Evolutionary conservation across 2,888 invertebrate species (phyloP).

Genomic region (Phyllotreta striolata): DNA sequence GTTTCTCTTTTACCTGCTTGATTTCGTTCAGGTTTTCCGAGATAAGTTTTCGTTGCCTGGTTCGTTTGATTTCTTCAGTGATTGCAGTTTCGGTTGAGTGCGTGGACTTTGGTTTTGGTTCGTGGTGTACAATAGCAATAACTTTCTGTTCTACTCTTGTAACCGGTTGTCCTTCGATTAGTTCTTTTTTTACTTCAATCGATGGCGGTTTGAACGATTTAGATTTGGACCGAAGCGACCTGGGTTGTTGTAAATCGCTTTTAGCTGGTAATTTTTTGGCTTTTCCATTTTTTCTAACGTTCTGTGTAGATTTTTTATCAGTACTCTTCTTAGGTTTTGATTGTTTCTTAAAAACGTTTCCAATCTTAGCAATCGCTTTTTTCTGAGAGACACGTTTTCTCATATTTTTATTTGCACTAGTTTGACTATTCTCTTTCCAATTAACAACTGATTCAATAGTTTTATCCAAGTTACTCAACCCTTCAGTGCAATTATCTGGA

Average conservation of each 20-base stretch:
- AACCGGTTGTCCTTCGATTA: conserved; percentile 3
- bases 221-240: too few species aligned
- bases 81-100: neutral
- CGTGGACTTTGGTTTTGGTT: conserved; percentile 26
- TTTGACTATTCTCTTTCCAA: too few species aligned
- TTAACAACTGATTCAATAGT: too few species aligned
- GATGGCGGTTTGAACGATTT: neutral
- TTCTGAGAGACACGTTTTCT: neutral
- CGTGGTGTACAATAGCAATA: conserved; percentile 31
- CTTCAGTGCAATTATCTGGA: too few species aligned
- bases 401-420: too few species aligned
- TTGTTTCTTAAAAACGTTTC: neutral
- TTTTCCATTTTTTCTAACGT: conserved; percentile 3
- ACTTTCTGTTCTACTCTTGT: conserved; percentile 29
- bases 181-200: conserved; percentile 8
- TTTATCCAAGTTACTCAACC: too few species aligned
- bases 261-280: neutral
- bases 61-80: conserved; percentile 2
- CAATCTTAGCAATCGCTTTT: neutral
- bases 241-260: neutral
- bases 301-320: neutral
- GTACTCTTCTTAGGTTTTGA: conserved; percentile 1
- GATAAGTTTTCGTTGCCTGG: conserved; percentile 12
- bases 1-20: conserved; percentile 2
- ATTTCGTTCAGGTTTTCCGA: conserved; percentile 16